phyloP scores from a whole-genome alignment of 2,113 vertebrate species.

The Diadophis punctatus region DNA sequence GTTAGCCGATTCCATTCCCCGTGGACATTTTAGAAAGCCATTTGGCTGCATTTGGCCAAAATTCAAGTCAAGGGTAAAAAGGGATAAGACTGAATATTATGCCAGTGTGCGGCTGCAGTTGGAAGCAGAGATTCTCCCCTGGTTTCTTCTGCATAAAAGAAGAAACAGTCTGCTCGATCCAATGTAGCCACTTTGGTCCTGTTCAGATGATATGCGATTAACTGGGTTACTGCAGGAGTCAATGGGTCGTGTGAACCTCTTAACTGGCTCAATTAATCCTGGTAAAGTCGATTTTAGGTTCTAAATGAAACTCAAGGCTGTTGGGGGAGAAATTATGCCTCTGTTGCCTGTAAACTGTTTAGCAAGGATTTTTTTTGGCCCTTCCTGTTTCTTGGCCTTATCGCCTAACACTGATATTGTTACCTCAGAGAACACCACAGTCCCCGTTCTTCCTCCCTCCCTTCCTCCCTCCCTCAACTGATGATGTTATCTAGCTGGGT shows the following conservation, averaged over 20 bases:
- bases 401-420: too few relatives aligned
- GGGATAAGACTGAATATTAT: background rate
- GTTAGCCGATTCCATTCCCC: background rate
- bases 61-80: background rate
- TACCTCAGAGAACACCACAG: too few relatives aligned
- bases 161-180: background rate
- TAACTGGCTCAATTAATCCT: background rate
- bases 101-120: background rate
- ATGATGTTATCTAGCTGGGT: too few relatives aligned
- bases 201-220: background rate
- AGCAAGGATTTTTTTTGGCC: background rate
- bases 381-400: background rate
- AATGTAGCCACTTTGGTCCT: background rate
- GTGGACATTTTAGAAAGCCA: background rate
- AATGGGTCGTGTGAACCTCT: background rate
- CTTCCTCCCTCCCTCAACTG: too few relatives aligned
- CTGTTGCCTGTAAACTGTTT: background rate
- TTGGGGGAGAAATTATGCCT: background rate
- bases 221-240: background rate
- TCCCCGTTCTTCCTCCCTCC: too few relatives aligned
- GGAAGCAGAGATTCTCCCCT: background rate
- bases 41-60: background rate
- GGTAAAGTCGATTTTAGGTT: background rate
- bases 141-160: background rate
- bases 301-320: background rate